Base-by-base conservation (phyloP, 2,113 vertebrate genomes). In the Equus przewalskii region DNA sequence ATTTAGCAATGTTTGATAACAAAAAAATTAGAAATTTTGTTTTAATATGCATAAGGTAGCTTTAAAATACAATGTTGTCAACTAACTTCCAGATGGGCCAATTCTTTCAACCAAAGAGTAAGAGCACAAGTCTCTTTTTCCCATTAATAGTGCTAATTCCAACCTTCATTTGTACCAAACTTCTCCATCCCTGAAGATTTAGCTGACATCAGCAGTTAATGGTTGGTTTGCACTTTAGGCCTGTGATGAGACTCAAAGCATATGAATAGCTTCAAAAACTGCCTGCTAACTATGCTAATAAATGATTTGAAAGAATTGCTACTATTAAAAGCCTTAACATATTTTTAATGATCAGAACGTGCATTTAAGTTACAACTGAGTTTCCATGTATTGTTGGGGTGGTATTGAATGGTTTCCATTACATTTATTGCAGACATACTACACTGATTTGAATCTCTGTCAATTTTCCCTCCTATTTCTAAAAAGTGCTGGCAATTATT, bases 261-360 rank as follows among this genome's bases (percentile, higher is more conserved):
- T 80, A 91, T 44, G 11, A 87, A 24, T 96, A 44, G 22, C 97
- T 98, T 93, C n/a, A 96, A 79, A 89, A 87, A 41, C 70, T 87
- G 19, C 78, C n/a, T 75, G 36, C 22, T 94, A 73, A 81, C 86
- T 98, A 96, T 62, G 19, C 26, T 95, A 93, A 95, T 86, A 67
- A 49, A 51, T 15, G 1, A 92, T 80, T 97, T 89, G 86, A 75
- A 67, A 56, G 56, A 56, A 97, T 91, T 92, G 90, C 96, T 83
- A 76, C 15, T 83, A 3, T 93, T 96, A 95, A 97, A 95, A 70
- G 56, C 7, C 73, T 13, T 22, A 83, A 76, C 96, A 84, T 82
- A 51, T 56, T 89, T 97, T 70, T 86, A 98, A 93, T 96, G 49
- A 89, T 13, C 56, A 21, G 26, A 86, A 97, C 94, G 1, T 56